Conservation (phyloP, 1,140 invertebrate genomes). For the Sesamia nonagrioides region DNA sequence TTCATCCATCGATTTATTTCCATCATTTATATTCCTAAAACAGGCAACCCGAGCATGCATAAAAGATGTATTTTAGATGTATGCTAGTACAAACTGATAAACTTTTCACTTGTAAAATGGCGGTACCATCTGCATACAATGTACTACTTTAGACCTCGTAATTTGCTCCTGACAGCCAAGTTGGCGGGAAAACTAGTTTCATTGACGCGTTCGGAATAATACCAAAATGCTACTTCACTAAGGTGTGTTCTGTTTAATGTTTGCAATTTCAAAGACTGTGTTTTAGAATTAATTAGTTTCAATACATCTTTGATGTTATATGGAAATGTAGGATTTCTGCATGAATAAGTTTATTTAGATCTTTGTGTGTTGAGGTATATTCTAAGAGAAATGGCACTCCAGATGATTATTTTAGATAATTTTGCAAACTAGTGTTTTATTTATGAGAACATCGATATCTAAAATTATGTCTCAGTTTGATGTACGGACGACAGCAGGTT, state of each 20-base stretch:
- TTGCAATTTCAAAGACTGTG: neutral
- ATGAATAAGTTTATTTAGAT: neutral
- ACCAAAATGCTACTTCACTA: neutral
- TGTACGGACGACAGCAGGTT: too few relatives aligned
- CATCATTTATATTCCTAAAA: neutral
- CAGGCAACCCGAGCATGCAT: conserved; percentile 17
- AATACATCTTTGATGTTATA: neutral
- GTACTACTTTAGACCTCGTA: conserved; percentile 17
- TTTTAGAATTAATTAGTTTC: neutral
- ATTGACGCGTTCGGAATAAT: conserved; percentile 13
- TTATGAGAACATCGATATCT: too few relatives aligned
- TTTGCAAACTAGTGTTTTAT: too few relatives aligned
- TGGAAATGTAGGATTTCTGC: neutral
- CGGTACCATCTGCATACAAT: conserved; percentile 26
- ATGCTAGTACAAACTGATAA: too few relatives aligned
- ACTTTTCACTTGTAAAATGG: conserved; percentile 40
- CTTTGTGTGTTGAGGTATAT: too few relatives aligned
- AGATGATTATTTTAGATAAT: too few relatives aligned
- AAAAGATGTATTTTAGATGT: conserved; percentile 16
- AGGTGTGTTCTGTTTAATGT: conserved; percentile 9
- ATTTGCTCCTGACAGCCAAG: conserved; percentile 16
- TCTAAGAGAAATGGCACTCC: too few relatives aligned
- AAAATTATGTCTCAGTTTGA: too few relatives aligned
- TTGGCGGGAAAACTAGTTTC: conserved; percentile 10
- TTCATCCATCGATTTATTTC: too few relatives aligned